Evolutionary conservation across 2,797 vertebrate genomes (phyloP), one percentile per base, ranked within the genome.

Genomic region (Arctocebus calabarensis): DNA sequence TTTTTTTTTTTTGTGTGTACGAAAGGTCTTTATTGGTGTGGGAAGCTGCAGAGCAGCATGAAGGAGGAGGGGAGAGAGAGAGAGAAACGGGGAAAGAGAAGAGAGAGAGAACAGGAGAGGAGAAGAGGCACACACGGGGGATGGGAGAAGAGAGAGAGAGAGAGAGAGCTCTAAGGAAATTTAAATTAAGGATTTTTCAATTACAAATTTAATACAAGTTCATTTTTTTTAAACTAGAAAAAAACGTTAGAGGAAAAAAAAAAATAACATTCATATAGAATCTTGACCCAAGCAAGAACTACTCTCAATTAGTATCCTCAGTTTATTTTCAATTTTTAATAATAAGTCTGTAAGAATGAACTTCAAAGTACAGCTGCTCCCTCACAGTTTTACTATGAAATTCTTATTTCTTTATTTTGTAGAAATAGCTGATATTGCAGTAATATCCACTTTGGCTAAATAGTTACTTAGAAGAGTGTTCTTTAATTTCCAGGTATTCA

Each of bases 331-430:
- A 84, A 81, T 64, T 87, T 90, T 25, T 79, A 79, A 27, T 55
- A 78, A 78, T 57, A 78, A 78, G 34, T 3, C 3, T 34, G 14
- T 34, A 78, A 55, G 48, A 62, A 64, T 64, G 64, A 74, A 29
- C 29, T 7, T 84, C 29, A 22, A 95, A 86, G 17, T 55, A 86
- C 0, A 95, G 27, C 4, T 91, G 12, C 1, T 91, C 1, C n/a
- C 27, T 90, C 34, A 37, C 68, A n/a, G 37, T 85, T 75, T 88
- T 88, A 88, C n/a, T 59, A 88, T 22, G 6, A 16, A 96, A 83
- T 23, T 94, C 79, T 94, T 37, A 68, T 57, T 95, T 88, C 62
- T 95, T 48, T 95, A 75, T 73, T 90, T 81, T 88, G 74, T 78
- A 95, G 85, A 83, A 77, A 68, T 3, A 89, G 32, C 27, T 32